Base-by-base conservation (phyloP, 2,797 vertebrate genomes). In the Carduelis carduelis region DNA sequence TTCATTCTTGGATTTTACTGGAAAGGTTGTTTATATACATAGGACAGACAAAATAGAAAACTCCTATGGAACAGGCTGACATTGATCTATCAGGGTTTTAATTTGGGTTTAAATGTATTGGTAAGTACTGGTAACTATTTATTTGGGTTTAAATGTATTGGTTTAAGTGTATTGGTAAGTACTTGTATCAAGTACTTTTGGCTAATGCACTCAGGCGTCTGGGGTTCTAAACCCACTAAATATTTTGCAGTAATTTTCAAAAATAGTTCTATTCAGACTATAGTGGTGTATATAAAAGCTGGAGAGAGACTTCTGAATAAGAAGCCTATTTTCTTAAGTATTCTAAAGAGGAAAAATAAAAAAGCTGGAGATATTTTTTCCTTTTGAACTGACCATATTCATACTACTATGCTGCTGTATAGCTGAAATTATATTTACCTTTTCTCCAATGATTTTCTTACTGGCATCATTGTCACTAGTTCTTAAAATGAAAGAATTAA, bases 401-500 rank as follows among this genome's bases (percentile, higher is more conserved):
- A 24, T 74, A 30, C 14, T 41, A 8, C n/a, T 35, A 6, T 44
- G 17, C 37, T 47, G 34, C 28, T 53, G 12, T 23, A 35, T 92
- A 86, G 44, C n/a, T 79, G 50, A 70, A 94, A 88, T 89, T 49
- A 87, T 92, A 93, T 86, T 96, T 49, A 74, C 47, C 93, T 92
- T 89, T 90, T 89, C 46, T 49, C 53, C 14, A 47, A 86, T 91
- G 50, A 52, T 69, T 65, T 88, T 49, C 49, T 94, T 93, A 61
- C 90, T 94, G 83, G 37, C 46, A 71, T 83, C 23, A 20, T 52
- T 53, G 95, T 80, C 95, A 90, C 94, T 90, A 76, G 87, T 97
- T 95, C 96, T 95, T 95, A 97, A 95, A 98, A 95, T 95, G 76
- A 95, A 97, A 98, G 24, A 52, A 50, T 35, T 96, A 97, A 98